Evolutionary conservation across 2,797 vertebrate species (phyloP), one percentile per base, ranked within the genome.

Genomic region (Silurus aristotelis): DNA sequence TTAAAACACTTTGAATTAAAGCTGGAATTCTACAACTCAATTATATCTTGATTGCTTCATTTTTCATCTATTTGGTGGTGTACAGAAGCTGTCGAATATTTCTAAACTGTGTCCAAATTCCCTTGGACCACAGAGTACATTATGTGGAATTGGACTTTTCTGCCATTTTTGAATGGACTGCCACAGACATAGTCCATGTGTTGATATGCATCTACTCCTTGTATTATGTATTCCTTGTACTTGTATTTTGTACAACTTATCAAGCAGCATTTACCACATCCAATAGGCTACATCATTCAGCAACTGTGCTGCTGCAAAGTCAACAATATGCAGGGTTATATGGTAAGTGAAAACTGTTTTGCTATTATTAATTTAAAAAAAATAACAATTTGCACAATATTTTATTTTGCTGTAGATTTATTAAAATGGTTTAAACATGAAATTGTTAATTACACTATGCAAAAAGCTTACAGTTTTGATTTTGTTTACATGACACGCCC

Each of bases 321-420:
- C n/a, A 75, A 56, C n/a, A 56, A 27, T 25, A 52, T 56, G 14
- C 17, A 22, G 1, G 76, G 19, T n/a, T 63, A 46, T 46, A 10
- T 46, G 2, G 58, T 5, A n/a, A 27, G 31, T 43, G 8, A 78
- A 61, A 60, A 38, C 55, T 22, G 5, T 20, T 19, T 12, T 22
- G 27, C 5, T 13, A 63, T 79, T 79, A 79, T n/a, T 46, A 9
- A 27, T 76, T n/a, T n/a, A n/a, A 31, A 58, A 75, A 55, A n/a
- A 78, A 78, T 52, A 13, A 63, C 12, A 61, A 76, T 13, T 27
- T 77, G 17, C 15, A 77, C n/a, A 27, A 43, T 1, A 48, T 80
- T 80, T 80, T 80, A 48, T 8, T 80, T 25, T 80, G 77, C 60
- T 15, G 5, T 46, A 48, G 22, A 5, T 48, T 80, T 80, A 80